Base-by-base conservation (phyloP, 2,888 invertebrate genomes). In the Oxystoma pomonae region DNA sequence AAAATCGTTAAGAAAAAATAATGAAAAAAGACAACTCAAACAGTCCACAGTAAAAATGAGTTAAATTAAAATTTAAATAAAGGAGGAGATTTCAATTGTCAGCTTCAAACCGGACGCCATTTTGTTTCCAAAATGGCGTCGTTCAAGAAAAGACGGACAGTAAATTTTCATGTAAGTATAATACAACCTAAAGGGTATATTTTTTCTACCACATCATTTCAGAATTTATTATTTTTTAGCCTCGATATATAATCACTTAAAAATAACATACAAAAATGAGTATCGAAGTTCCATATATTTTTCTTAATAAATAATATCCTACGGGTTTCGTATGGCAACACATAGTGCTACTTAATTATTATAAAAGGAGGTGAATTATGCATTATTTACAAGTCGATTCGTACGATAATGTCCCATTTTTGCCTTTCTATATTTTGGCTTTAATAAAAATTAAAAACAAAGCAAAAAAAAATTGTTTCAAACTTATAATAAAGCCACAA, bases 181-280 rank as follows among this genome's bases (percentile, higher is more conserved):
- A 35, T 35, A 35, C 3, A 35, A 35, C 35, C 35, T 35, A 35
- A 3, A 35, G 12, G 12, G 35, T 35, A 35, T 35, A 35, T 35
- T 35, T 35, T 35, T 3, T 35, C 35, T 35, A 35, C 35, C 35
- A 35, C 5, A n/a, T n/a, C n/a, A n/a, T n/a, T n/a, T n/a, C n/a
- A n/a, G n/a, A n/a, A n/a, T n/a, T n/a, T n/a, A 12, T 35, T 7
- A 49, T 12, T 58, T 58, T 16, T 53, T 16, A 35, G 56, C 55
- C 60, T 59, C 57, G 59, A 64, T 67, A 60, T 64, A 65, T 64
- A 67, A 64, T 64, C 64, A 64, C 63, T 62, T 63, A 67, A 63
- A 64, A 62, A 66, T 64, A 66, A 65, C 35, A 35, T 35, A 35
- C 35, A 35, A 35, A n/a, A 35, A 35, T 35, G 35, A 35, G 35